phyloP scores from a whole-genome alignment of 1,140 invertebrate species.

The Leucophenga varia region DNA sequence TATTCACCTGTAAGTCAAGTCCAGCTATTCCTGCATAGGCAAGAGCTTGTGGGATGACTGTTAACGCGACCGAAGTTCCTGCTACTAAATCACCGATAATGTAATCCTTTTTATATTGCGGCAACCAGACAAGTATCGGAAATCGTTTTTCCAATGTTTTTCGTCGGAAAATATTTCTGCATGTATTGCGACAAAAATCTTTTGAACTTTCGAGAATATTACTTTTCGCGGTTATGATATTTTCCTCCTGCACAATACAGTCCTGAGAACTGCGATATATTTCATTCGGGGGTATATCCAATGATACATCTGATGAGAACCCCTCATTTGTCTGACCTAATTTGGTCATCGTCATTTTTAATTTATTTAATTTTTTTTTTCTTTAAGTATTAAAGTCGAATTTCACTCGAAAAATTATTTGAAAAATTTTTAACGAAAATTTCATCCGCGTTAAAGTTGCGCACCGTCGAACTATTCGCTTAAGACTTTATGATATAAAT shows the following conservation, averaged over 20 bases:
- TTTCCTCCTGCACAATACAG: constrained; percentile 43
- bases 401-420: too few species aligned
- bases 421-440: too few species aligned
- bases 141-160: constrained; percentile 72
- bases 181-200: constrained; percentile 23
- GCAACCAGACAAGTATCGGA: constrained; percentile 75
- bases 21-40: constrained; percentile 85
- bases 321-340: constrained; percentile 36
- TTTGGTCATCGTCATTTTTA: constrained; percentile 9
- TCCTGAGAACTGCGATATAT: constrained; percentile 44
- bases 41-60: constrained; percentile 78
- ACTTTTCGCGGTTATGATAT: constrained; percentile 15
- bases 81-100: constrained; percentile 76
- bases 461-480: too few species aligned
- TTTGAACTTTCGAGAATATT: constrained; percentile 16
- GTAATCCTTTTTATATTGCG: constrained; percentile 67
- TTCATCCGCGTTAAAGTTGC: too few species aligned
- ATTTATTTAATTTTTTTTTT: constrained; percentile 4
- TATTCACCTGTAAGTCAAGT: constrained; percentile 63
- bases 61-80: constrained; percentile 83
- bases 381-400: too few species aligned
- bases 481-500: too few species aligned
- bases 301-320: constrained; percentile 39
- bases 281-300: constrained; percentile 47
- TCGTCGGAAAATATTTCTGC: constrained; percentile 53